These are phyloP conservation scores for Cylas formicarius DNA, from an alignment of 1,140 invertebrate species.

Conservation along the genomic window DNA sequence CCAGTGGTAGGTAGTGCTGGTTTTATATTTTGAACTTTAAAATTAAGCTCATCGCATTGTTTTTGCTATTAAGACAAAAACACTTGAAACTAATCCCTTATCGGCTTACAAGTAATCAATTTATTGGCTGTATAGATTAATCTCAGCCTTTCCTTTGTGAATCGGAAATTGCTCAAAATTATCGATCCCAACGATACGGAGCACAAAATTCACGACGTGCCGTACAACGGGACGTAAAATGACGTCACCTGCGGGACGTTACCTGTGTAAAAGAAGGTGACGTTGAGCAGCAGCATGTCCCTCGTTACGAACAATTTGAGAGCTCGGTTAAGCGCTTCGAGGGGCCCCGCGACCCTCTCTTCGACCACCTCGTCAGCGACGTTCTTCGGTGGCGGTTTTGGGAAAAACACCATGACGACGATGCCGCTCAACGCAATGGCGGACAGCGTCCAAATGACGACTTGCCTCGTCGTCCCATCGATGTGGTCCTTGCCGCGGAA, in stretches of 20 bases:
- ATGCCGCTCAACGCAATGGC: slow-evolving; percentile 62
- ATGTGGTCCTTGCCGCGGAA: slow-evolving; percentile 70
- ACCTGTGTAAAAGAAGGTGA: slow-evolving; percentile 89
- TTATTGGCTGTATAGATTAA: too few species aligned
- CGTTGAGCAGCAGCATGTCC: slow-evolving; percentile 76
- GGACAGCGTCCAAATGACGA: slow-evolving; percentile 71
- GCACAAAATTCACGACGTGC: too few species aligned
- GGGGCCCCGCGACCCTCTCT: slow-evolving; percentile 48
- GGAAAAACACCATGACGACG: slow-evolving; percentile 57
- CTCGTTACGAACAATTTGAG: slow-evolving; percentile 67
- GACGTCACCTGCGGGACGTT: slow-evolving; percentile 18
- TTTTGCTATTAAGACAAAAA: too few species aligned
- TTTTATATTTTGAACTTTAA: too few species aligned
- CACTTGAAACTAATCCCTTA: too few species aligned
- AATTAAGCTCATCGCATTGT: too few species aligned
- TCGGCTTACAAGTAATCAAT: too few species aligned
- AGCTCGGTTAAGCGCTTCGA: slow-evolving; percentile 66
- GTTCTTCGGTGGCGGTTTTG: slow-evolving; percentile 46
- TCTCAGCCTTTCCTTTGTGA: too few species aligned
- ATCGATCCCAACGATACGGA: too few species aligned
- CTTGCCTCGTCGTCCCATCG: slow-evolving; percentile 54
- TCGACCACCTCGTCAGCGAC: slow-evolving; percentile 48
- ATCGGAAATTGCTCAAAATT: too few species aligned
- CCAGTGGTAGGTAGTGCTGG: too few species aligned
- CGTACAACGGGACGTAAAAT: too few species aligned